A percentile compares a stretch with the other conserved stretches of the same genome.
These are phyloP conservation scores for Diaphora mendica DNA, from an alignment of 2,888 invertebrate genomes.

Conservation along the genomic window DNA sequence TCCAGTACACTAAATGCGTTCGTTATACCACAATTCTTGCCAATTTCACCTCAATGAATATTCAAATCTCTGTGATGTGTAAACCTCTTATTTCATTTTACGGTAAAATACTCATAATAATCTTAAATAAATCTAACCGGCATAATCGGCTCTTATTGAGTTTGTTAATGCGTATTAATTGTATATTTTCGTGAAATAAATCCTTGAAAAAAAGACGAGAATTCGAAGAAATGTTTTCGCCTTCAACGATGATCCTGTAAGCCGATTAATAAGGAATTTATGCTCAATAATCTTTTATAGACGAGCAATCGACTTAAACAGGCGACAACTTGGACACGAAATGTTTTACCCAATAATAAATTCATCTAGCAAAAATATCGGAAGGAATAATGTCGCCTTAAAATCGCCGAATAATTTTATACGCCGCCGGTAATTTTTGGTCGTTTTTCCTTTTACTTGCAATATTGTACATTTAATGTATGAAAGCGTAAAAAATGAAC, in stretches of 20 bases:
- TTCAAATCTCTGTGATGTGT: conserved; percentile 29
- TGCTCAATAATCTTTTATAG: background rate
- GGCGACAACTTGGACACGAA: background rate
- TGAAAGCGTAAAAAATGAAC: no score
- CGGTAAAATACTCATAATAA: conserved; percentile 14
- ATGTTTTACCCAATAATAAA: background rate
- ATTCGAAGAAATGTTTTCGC: background rate
- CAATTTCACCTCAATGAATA: conserved; percentile 36
- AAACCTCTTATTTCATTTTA: conserved; percentile 42
- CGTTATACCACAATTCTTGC: conserved; percentile 30
- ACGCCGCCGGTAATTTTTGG: background rate
- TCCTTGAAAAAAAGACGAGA: background rate
- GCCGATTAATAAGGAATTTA: conserved; percentile 11
- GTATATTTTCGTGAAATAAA: background rate
- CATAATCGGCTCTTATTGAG: background rate
- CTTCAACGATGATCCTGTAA: conserved; percentile 1
- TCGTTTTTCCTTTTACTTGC: background rate
- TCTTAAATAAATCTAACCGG: background rate
- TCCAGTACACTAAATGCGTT: conserved; percentile 30
- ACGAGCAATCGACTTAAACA: conserved; percentile 5
- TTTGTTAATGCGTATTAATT: conserved; percentile 7
- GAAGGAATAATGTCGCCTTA: background rate
- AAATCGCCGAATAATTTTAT: background rate
- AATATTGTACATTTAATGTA: no score
- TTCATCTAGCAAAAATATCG: background rate